Conservation (phyloP, 2,797 vertebrate species). For the Lepus oiostolus region DNA sequence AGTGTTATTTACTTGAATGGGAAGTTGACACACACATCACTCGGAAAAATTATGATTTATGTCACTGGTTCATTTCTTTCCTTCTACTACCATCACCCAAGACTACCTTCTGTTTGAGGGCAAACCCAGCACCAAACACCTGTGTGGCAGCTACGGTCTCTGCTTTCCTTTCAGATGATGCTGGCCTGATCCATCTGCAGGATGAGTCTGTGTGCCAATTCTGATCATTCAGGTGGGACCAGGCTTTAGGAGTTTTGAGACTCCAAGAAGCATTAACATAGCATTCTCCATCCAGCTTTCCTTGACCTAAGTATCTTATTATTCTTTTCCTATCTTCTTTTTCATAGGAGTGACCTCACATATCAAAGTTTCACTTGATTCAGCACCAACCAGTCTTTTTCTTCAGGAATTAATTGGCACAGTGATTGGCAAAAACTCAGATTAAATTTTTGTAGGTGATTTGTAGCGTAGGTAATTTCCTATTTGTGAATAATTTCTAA, state of each 20-base stretch:
- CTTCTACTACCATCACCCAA: constrained; percentile 69
- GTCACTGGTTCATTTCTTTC: constrained; percentile 68
- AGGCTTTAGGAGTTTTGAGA: constrained; percentile 43
- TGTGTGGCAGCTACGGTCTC: constrained; percentile 76
- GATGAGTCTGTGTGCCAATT: constrained; percentile 74
- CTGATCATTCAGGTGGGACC: constrained; percentile 69
- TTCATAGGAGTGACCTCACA: constrained; percentile 57
- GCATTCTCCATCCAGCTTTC: background rate
- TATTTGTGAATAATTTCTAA: constrained; percentile 85
- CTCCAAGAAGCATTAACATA: constrained; percentile 38
- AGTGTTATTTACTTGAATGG: constrained; percentile 72
- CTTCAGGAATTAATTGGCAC: constrained; percentile 88
- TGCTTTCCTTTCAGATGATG: constrained; percentile 69
- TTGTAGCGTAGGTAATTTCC: constrained; percentile 86
- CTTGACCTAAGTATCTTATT: constrained; percentile 7
- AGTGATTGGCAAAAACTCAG: constrained; percentile 87
- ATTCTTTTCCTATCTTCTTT: constrained; percentile 66
- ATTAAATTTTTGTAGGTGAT: constrained; percentile 87
- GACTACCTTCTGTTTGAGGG: constrained; percentile 83
- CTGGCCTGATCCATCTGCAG: constrained; percentile 78
- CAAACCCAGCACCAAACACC: constrained; percentile 79
- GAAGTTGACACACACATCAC: constrained; percentile 72
- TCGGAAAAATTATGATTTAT: constrained; percentile 85
- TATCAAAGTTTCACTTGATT: constrained; percentile 86
- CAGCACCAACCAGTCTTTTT: constrained; percentile 84